Evolutionary conservation across 37 sponge, comb jelly and placozoan species (phyloP).

Genomic region (Beroe ovata): DNA sequence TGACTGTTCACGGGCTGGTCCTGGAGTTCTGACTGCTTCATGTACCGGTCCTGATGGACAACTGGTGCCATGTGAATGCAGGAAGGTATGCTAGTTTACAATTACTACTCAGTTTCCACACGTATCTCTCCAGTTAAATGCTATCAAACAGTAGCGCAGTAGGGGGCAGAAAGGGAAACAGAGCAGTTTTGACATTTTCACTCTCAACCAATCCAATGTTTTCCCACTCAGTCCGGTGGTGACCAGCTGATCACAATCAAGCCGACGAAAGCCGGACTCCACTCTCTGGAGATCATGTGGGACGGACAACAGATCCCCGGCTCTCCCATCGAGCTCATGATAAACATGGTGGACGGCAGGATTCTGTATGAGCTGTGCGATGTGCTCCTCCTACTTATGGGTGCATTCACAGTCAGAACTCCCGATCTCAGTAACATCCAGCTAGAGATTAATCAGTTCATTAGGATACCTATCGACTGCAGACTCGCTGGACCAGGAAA

Average conservation of each 20-base stretch:
- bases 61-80: conserved; percentile 58
- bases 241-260: conserved; percentile 63
- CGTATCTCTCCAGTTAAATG: too few relatives aligned
- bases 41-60: conserved; percentile 66
- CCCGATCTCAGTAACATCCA: conserved; percentile 67
- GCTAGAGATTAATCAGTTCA: conserved; percentile 63
- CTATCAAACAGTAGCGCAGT: too few relatives aligned
- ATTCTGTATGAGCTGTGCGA: conserved; percentile 54
- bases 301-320: conserved; percentile 63
- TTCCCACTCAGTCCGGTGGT: conserved; percentile 41
- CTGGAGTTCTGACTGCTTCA: conserved; percentile 51
- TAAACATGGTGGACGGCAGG: conserved; percentile 55
- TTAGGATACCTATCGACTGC: conserved; percentile 52
- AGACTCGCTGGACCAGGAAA: conserved; percentile 66
- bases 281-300: conserved; percentile 61
- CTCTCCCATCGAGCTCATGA: conserved; percentile 62
- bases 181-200: too few relatives aligned
- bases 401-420: conserved; percentile 60
- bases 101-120: too few relatives aligned
- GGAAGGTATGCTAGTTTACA: conserved; percentile 48
- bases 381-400: conserved; percentile 49
- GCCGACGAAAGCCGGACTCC: conserved; percentile 61
- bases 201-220: too few relatives aligned
- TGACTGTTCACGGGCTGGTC: conserved; percentile 54
- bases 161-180: too few relatives aligned